Percentiles rank a stretch among this genome's conserved stretches.
These are phyloP conservation scores for Mustela nigripes DNA, from an alignment of 2,113 vertebrate genomes.

Conservation along the genomic window DNA sequence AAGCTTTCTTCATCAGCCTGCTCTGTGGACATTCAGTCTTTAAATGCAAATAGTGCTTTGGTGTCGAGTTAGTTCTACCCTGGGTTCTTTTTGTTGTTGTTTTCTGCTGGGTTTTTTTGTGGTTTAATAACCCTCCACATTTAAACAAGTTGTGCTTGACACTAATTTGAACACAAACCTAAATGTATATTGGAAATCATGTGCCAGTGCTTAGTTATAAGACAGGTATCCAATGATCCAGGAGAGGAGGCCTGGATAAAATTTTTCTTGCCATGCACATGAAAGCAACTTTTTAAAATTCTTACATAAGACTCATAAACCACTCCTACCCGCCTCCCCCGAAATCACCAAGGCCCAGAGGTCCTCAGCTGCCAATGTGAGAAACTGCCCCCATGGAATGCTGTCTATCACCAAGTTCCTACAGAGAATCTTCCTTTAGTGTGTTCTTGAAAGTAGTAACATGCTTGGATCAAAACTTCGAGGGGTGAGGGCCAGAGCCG, in stretches of 20 bases:
- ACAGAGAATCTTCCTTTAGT: not conserved
- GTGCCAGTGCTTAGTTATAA: not conserved
- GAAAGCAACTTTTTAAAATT: not conserved
- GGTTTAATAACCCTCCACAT: not conserved
- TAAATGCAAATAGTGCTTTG: not conserved
- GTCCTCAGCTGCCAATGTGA: not conserved
- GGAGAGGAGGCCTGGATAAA: not conserved
- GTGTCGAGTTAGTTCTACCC: not conserved
- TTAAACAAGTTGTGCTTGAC: not conserved
- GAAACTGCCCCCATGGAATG: not conserved
- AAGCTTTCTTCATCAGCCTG: not conserved
- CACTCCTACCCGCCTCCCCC: too few species aligned
- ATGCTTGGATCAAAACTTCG: not conserved
- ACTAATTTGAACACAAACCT: not conserved
- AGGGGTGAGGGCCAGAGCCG: not conserved
- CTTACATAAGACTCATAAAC: not conserved
- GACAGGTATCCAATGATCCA: not conserved
- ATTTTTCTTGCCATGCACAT: not conserved
- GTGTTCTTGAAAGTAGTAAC: not conserved
- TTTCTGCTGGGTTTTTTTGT: too few species aligned
- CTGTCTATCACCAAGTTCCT: not conserved
- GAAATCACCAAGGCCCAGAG: not conserved
- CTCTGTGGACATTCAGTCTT: not conserved
- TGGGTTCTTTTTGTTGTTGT: not conserved
- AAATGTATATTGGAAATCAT: not conserved